Percentiles rank a stretch among this genome's conserved stretches.
These are phyloP conservation scores for Dolichopus griseipennis DNA, from an alignment of 2,888 invertebrate genomes.

Conservation along the genomic window DNA sequence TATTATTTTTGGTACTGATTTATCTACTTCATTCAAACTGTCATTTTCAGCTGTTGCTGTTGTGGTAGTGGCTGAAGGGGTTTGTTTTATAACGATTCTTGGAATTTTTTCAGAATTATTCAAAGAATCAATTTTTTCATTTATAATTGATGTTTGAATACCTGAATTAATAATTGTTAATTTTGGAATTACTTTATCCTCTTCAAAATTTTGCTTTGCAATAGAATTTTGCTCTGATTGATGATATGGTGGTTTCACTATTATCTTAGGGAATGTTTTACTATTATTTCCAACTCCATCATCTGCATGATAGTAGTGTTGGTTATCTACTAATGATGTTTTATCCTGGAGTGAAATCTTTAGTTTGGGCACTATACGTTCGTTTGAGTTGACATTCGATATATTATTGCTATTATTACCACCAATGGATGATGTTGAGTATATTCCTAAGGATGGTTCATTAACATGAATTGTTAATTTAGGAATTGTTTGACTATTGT, in stretches of 20 bases:
- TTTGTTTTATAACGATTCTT: slow-evolving; percentile 31
- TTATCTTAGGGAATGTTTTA: slow-evolving; percentile 45
- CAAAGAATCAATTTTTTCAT: slow-evolving; percentile 19
- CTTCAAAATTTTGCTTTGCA: slow-evolving; percentile 24
- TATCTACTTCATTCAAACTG: slow-evolving; percentile 28
- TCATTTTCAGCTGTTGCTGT: slow-evolving; percentile 25
- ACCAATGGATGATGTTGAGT: background rate
- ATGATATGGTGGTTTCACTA: slow-evolving; percentile 34
- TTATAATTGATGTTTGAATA: background rate
- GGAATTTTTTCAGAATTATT: slow-evolving; percentile 28
- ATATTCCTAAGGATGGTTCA: slow-evolving; percentile 24
- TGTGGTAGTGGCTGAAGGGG: slow-evolving; percentile 21
- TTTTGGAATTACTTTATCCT: slow-evolving; percentile 31
- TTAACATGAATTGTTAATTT: slow-evolving; percentile 47
- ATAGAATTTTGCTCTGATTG: slow-evolving; percentile 32
- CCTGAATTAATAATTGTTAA: slow-evolving; percentile 30
- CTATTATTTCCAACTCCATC: slow-evolving; percentile 48
- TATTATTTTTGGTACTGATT: slow-evolving; percentile 39
- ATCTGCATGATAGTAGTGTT: slow-evolving; percentile 46
- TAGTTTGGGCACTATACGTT: slow-evolving; percentile 30
- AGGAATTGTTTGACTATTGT: slow-evolving; percentile 34
- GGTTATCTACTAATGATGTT: slow-evolving; percentile 27
- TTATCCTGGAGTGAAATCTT: slow-evolving; percentile 40
- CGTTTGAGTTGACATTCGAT: slow-evolving; percentile 23
- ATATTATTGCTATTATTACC: slow-evolving; percentile 20